Base-by-base conservation (phyloP, 2,797 vertebrate genomes). In the Presbytis comata region DNA sequence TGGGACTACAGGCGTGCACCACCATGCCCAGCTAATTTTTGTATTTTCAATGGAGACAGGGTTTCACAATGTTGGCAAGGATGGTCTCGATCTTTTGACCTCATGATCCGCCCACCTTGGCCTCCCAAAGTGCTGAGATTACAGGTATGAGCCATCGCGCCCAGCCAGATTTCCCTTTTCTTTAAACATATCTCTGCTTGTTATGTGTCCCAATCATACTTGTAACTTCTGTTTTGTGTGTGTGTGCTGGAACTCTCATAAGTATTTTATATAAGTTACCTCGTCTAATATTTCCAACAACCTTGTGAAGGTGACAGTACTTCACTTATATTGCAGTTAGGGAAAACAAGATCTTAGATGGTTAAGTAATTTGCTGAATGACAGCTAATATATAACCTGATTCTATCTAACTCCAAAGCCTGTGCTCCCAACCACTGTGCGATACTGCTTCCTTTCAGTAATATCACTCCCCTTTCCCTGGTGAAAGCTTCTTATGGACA, bases 241-340 rank as follows among this genome's bases (percentile, higher is more conserved):
- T 53, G 61, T 91, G 59, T 88, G 28, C 48, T 91, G 3, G 33
- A 59, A 48, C 36, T 91, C 16, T 75, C 39, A 6, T 41, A 89
- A 50, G 8, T 94, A 79, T 95, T 91, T 97, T 93, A 67, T 70
- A 3, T 87, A 80, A 41, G 30, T 93, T 82, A 53, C 70, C 6
- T 95, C 78, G 82, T 91, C 91, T 94, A 93, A 93, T 95, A 59
- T 85, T 88, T 57, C 72, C 48, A 86, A 59, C 61, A 93, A 75
- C 55, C 21, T 28, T 87, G 17, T 85, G 30, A 91, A 78, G 53
- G 83, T 95, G 84, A 97, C 92, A n/a, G 16, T 64, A 48, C 86
- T 96, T 89, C 24, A 79, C 46, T 70, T 93, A 44, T 46, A 79
- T 89, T 94, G 92, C 22, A 59, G 44, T 79, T 93, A 88, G 74